Conservation (phyloP, 2,797 vertebrate species). For the Pipistrellus pipistrellus region DNA sequence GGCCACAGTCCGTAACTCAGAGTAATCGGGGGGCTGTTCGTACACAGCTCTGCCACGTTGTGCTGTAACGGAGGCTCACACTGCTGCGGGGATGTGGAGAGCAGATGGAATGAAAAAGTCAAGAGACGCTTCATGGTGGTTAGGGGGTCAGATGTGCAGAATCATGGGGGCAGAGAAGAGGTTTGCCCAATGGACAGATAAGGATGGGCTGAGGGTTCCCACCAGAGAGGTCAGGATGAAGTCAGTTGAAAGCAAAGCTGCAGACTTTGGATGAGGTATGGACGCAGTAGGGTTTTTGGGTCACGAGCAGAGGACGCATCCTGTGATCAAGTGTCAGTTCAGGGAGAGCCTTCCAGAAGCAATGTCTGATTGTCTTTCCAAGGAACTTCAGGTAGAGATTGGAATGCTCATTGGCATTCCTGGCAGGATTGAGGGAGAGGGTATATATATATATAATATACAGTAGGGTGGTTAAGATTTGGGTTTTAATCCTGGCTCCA, state of each 20-base stretch:
- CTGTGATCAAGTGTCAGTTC: background rate
- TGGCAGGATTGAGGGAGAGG: background rate
- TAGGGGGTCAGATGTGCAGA: background rate
- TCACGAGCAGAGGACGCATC: background rate
- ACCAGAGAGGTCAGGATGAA: background rate
- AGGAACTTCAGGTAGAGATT: background rate
- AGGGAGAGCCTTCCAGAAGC: background rate
- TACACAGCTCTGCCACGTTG: fast-evolving
- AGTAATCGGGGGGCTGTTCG: background rate
- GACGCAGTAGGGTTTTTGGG: background rate
- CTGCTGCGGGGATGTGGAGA: fast-evolving
- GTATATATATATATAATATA: background rate
- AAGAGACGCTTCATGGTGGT: background rate
- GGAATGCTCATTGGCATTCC: background rate
- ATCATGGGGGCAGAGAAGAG: background rate
- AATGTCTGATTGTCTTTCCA: background rate
- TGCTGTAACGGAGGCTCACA: background rate
- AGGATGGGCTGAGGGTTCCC: background rate
- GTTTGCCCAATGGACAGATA: background rate
- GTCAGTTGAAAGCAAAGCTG: background rate
- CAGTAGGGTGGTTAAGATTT: background rate
- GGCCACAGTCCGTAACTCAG: background rate
- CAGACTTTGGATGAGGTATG: background rate
- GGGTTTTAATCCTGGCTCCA: background rate
- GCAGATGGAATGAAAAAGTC: background rate